phyloP scores from a whole-genome alignment of 2,888 invertebrate genomes.

The Parnassius apollo region DNA sequence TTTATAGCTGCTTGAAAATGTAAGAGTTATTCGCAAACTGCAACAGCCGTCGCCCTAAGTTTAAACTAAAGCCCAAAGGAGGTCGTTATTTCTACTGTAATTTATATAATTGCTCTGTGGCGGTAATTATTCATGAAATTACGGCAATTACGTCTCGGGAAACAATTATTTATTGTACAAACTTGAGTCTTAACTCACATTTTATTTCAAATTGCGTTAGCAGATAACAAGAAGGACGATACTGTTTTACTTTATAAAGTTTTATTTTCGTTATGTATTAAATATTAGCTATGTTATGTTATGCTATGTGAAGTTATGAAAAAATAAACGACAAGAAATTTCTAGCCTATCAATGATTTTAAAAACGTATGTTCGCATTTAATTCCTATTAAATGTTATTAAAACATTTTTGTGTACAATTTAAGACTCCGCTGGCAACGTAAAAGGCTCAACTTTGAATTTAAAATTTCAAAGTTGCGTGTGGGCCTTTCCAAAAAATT shows the following conservation, averaged over 20 bases:
- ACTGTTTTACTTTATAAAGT: constrained; percentile 37
- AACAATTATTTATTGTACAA: constrained; percentile 81
- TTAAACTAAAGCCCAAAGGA: constrained; percentile 74
- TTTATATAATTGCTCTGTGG: constrained; percentile 81
- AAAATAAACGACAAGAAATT: too few relatives aligned
- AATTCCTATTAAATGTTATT: too few relatives aligned
- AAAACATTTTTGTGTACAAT: too few relatives aligned
- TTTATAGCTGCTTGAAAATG: constrained; percentile 37
- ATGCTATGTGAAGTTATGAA: too few relatives aligned
- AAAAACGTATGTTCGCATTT: too few relatives aligned
- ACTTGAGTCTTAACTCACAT: constrained; percentile 78
- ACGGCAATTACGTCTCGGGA: constrained; percentile 78
- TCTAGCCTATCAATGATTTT: too few relatives aligned
- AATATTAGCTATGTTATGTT: too few relatives aligned
- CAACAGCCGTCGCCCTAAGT: constrained; percentile 71
- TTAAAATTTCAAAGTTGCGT: too few relatives aligned
- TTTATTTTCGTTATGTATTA: neutral
- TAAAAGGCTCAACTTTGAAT: too few relatives aligned
- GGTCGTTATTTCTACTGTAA: constrained; percentile 77
- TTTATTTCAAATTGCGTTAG: constrained; percentile 74
- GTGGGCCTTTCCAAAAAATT: too few relatives aligned
- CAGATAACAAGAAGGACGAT: constrained; percentile 63
- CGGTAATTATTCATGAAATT: constrained; percentile 81
- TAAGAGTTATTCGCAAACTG: constrained; percentile 54
- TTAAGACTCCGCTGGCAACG: too few relatives aligned